Base-by-base conservation (phyloP, 2,113 vertebrate species). In the Tapirus terrestris region DNA sequence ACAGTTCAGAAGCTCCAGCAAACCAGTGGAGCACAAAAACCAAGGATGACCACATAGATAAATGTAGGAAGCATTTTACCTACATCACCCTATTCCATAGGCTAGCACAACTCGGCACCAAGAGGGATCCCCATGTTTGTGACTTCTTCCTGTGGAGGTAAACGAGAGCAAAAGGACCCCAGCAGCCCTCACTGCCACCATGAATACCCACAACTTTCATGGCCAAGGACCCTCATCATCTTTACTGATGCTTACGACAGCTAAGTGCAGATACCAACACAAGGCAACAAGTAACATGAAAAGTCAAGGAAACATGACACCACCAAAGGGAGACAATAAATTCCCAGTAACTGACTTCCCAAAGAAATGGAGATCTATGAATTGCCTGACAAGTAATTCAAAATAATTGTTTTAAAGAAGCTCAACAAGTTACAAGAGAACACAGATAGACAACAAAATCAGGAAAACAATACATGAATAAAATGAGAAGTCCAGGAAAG, bases 361-460 rank as follows among this genome's bases (percentile, higher is more conserved):
- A 63, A 83, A 33, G 27, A 83, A 39, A 61, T 60, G 13, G 20
- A 60, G 63, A 63, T n/a, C 51, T 84, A 29, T 51, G 43, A 92
- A 84, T 39, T 84, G 33, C 58, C 80, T 84, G 33, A 33, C 77
- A 93, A 83, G 21, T 73, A 82, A 73, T 75, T 84, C 18, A 63
- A 84, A 92, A 39, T 73, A 92, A 84, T 72, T 63, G 23, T 89
- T 76, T 76, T 56, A 90, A 68, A 75, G 53, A 83, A 73, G 33
- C 6, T 76, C 25, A 39, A 8, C 43, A 63, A 84, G n/a, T 43
- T 84, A 39, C 6, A 53, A 75, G 43, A 75, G 10, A 65, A 33
- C 27, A 27, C 18, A 75, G 21, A 33, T 4, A 65, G 70, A 81
- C 14, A 92, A 7, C 13, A 45, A 31, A 82, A 56, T 82, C 7